Conservation (phyloP, 2,797 vertebrate genomes). For the Epinephelus awoara region DNA sequence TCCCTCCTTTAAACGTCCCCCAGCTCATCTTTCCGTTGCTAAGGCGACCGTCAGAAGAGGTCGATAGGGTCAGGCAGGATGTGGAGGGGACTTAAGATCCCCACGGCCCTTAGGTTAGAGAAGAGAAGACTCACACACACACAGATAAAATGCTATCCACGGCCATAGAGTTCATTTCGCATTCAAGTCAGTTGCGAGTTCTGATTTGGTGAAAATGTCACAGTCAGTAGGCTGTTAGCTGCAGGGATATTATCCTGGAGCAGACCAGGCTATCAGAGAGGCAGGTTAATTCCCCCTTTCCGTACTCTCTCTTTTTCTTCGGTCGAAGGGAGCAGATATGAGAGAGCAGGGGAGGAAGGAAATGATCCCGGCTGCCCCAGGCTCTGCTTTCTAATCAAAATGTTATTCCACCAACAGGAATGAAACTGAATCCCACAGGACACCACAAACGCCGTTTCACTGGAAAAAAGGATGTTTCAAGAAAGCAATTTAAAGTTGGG, state of each 20-base stretch:
- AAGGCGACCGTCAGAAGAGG: constrained; percentile 75
- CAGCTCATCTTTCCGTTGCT: constrained; percentile 79
- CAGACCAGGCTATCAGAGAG: constrained; percentile 66
- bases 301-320: constrained; percentile 32
- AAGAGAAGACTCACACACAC: constrained; percentile 43
- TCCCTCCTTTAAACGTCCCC: constrained; percentile 35
- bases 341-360: constrained; percentile 54
- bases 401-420: constrained; percentile 72
- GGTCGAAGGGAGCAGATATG: constrained; percentile 57
- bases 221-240: constrained; percentile 49
- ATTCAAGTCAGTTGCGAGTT: constrained; percentile 71
- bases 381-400: constrained; percentile 80
- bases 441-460: constrained; percentile 51
- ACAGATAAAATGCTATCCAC: constrained; percentile 48
- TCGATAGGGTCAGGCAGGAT: constrained; percentile 78
- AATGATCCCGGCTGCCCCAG: constrained; percentile 71
- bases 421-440: constrained; percentile 73
- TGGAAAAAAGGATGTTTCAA: constrained; percentile 40
- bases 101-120: constrained; percentile 55
- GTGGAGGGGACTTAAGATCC: constrained; percentile 63
- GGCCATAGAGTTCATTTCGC: constrained; percentile 59
- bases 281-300: constrained; percentile 65
- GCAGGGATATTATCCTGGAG: constrained; percentile 68
- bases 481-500: constrained; percentile 72
- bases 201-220: constrained; percentile 77